Percentiles rank a stretch among this genome's conserved stretches.
These are phyloP conservation scores for Nephotettix cincticeps DNA, from an alignment of 1,140 invertebrate genomes.

Conservation along the genomic window DNA sequence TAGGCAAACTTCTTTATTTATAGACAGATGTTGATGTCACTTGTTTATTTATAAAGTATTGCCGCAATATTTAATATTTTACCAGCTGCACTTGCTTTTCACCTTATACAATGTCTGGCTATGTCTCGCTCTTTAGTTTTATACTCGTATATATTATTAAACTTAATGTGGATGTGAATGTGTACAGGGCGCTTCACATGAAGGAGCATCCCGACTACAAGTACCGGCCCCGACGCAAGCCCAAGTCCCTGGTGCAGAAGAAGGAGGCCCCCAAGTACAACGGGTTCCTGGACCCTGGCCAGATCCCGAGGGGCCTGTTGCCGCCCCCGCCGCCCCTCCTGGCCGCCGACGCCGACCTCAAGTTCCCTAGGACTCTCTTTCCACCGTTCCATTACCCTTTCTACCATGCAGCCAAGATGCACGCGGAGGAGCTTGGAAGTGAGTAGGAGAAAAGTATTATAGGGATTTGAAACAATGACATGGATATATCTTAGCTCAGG, in stretches of 20 bases:
- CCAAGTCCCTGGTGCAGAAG: conserved; percentile 69
- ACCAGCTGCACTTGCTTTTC: no score
- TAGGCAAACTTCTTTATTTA: no score
- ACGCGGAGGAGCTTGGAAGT: conserved; percentile 51
- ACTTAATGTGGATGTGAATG: no score
- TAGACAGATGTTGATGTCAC: no score
- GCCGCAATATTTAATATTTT: no score
- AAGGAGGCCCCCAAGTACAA: conserved; percentile 68
- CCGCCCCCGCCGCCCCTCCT: conserved; percentile 60
- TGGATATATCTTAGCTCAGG: no score
- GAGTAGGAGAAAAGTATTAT: no score
- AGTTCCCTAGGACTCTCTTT: conserved; percentile 63
- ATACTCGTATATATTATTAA: no score
- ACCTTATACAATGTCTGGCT: no score
- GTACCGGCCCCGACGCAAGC: conserved; percentile 88
- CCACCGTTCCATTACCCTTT: conserved; percentile 69
- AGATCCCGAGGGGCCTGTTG: conserved; percentile 57
- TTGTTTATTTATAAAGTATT: no score
- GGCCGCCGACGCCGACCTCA: conserved; percentile 60
- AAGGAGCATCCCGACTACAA: conserved; percentile 97
- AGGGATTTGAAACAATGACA: no score
- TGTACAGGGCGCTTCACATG: conserved; percentile 88
- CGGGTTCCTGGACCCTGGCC: conserved; percentile 44
- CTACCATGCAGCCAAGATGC: conserved; percentile 67
- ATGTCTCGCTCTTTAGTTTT: no score